Conservation (phyloP, 2,113 vertebrate genomes). For the Hemichromis elongatus region DNA sequence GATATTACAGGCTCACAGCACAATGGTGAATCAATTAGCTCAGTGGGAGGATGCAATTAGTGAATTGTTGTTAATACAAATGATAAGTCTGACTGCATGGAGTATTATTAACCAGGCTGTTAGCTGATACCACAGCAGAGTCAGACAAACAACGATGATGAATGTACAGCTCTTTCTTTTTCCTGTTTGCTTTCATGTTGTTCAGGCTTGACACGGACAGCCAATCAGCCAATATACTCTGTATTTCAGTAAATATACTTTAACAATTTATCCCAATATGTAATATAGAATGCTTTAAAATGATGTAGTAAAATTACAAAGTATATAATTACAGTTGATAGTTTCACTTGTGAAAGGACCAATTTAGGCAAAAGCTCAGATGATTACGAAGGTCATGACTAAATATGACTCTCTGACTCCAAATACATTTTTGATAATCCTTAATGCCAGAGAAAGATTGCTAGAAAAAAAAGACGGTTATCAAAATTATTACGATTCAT, state of each 20-base stretch:
- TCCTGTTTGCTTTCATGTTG: neutral
- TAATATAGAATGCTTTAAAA: too few relatives aligned
- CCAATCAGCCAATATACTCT: neutral
- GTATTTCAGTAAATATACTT: neutral
- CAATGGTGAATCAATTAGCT: conserved; percentile 35
- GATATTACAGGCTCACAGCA: conserved; percentile 20
- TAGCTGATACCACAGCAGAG: neutral
- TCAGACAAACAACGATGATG: neutral
- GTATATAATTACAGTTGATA: neutral
- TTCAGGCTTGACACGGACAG: neutral
- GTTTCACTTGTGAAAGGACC: neutral
- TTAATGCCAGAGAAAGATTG: neutral
- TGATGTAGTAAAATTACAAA: neutral
- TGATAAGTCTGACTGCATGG: conserved; percentile 10
- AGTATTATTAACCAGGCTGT: conserved; percentile 11
- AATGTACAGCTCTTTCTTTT: neutral
- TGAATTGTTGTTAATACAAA: conserved; percentile 15
- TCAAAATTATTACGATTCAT: neutral
- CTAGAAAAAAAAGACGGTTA: rapidly evolving
- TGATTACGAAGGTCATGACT: neutral
- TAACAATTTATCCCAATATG: rapidly evolving
- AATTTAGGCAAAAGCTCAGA: neutral
- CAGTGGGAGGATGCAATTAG: conserved; percentile 45
- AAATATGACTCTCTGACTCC: neutral
- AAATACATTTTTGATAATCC: neutral